Evolutionary conservation across 2,888 invertebrate genomes (phyloP).

Genomic region (Acheta domesticus): DNA sequence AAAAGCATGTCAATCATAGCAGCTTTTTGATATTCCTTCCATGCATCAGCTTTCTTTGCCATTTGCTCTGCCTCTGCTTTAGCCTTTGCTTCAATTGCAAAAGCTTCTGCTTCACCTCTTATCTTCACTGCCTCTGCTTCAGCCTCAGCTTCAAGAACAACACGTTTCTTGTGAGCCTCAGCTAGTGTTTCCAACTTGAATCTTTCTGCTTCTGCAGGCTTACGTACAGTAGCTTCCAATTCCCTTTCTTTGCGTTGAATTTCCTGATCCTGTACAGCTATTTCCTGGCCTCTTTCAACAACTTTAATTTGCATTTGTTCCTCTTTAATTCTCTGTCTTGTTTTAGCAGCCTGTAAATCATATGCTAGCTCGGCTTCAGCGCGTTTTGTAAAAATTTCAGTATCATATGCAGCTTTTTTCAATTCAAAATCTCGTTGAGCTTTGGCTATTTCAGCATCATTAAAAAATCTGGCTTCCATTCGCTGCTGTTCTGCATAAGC

Average conservation of each 20-base stretch:
- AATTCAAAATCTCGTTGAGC: conserved; percentile 18
- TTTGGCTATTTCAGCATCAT: conserved; percentile 1
- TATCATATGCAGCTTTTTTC: background rate
- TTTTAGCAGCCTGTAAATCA: conserved; percentile 91
- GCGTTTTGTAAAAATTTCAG: background rate
- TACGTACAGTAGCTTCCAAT: conserved; percentile 85
- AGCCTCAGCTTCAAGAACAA: conserved; percentile 93
- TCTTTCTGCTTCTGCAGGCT: conserved; percentile 96
- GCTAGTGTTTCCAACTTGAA: conserved; percentile 83
- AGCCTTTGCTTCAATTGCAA: conserved; percentile 89
- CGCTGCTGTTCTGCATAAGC: background rate
- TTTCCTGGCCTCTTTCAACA: conserved; percentile 88
- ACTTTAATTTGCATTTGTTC: conserved; percentile 96
- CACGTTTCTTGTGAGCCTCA: conserved; percentile 83
- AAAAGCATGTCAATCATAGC: conserved; percentile 96
- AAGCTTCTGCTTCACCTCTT: conserved; percentile 87
- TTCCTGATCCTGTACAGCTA: conserved; percentile 94
- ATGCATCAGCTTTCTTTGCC: conserved; percentile 95
- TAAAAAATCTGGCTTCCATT: background rate
- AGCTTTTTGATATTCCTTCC: conserved; percentile 92
- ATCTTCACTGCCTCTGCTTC: conserved; percentile 86
- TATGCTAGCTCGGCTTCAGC: conserved; percentile 93
- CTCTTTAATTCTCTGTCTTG: conserved; percentile 91
- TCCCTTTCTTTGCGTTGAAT: conserved; percentile 87
- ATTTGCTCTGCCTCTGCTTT: conserved; percentile 96